Base-by-base conservation (phyloP, 2,888 invertebrate genomes). In the Nowickia ferox region DNA sequence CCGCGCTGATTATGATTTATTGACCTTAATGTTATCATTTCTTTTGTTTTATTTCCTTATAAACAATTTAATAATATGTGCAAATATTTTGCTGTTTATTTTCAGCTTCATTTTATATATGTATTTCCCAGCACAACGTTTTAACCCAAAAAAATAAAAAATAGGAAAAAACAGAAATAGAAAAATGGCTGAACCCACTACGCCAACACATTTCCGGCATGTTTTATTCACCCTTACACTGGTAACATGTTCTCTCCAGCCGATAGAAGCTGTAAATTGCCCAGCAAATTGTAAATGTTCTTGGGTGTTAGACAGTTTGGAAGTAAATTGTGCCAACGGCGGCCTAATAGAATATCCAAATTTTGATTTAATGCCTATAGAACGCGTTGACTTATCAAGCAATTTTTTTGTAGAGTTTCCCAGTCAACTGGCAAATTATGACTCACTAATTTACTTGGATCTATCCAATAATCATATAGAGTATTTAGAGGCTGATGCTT, bases 401-500 rank as follows among this genome's bases (percentile, higher is more conserved):
- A 96, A 96, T 90, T 91, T 93, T 59, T 94, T 96, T 83, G 89
- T 90, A 4, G 91, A 92, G 10, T 94, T 96, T 88, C 95, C 96
- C 9, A 76, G 89, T 0, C 92, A 93, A 71, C 92, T 95, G 38
- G 93, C 93, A 65, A 88, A 87, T 3, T 94, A 95, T 86, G 89
- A 91, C 10, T 92, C 93, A 63, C 92, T 96, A 13, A 92, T 94
- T 89, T 93, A 92, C 89, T 88, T 95, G 76, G 94, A 94, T 90
- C 88, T 95, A 61, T 93, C 94, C 0, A 88, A 91, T 81, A 96
- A 96, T 89, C 91, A 92, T 69, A 91, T 96, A 42, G 93, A 88
- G n/a, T 91, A 92, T 66, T 88, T 96, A 82, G 93, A 94, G 1
- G 89, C 89, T 63, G 90, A 93, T 88, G 93, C 94, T 74, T 91